These are phyloP conservation scores for Drosophila nigromelanica DNA, from an alignment of 1,140 invertebrate genomes.

Conservation along the genomic window DNA sequence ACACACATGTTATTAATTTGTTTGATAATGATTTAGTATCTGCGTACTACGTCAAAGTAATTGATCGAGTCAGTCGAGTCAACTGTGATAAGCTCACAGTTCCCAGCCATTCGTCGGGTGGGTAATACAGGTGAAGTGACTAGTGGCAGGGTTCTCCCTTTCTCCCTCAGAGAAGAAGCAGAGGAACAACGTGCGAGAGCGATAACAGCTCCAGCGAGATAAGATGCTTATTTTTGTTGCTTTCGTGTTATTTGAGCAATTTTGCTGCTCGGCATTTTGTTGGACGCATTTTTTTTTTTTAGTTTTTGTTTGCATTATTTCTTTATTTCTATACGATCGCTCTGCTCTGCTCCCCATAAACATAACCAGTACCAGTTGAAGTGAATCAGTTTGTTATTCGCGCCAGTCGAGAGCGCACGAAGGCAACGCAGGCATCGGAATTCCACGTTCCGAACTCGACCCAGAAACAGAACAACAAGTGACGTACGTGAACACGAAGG, in stretches of 20 bases:
- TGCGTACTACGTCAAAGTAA: conserved; percentile 17
- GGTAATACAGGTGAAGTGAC: conserved; percentile 22
- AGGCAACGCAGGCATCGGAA: conserved; percentile 30
- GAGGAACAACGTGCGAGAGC: conserved; percentile 8
- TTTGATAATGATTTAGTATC: conserved; percentile 15
- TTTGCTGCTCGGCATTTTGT: conserved; percentile 28
- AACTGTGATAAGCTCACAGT: conserved; percentile 30
- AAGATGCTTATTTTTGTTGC: conserved; percentile 56
- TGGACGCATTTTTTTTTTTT: conserved; percentile 31
- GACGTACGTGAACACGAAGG: conserved; percentile 14
- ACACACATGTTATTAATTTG: neutral
- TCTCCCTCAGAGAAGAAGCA: conserved; percentile 7
- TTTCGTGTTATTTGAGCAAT: conserved; percentile 21
- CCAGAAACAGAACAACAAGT: conserved; percentile 17
- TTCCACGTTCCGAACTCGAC: conserved; percentile 24
- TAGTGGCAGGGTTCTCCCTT: conserved; percentile 3
- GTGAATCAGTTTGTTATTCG: conserved; percentile 70
- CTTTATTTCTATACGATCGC: conserved; percentile 54
- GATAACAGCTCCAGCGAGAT: conserved; percentile 58
- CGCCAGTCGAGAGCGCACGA: conserved; percentile 61
- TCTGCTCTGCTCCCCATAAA: conserved; percentile 49
- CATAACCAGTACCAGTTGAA: conserved; percentile 41
- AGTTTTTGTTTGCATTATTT: conserved; percentile 47
- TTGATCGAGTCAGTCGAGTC: conserved; percentile 30
- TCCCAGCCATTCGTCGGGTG: conserved; percentile 1